These are phyloP conservation scores for Eutolmus rufibarbis DNA, from an alignment of 2,888 invertebrate species.

Conservation along the genomic window DNA sequence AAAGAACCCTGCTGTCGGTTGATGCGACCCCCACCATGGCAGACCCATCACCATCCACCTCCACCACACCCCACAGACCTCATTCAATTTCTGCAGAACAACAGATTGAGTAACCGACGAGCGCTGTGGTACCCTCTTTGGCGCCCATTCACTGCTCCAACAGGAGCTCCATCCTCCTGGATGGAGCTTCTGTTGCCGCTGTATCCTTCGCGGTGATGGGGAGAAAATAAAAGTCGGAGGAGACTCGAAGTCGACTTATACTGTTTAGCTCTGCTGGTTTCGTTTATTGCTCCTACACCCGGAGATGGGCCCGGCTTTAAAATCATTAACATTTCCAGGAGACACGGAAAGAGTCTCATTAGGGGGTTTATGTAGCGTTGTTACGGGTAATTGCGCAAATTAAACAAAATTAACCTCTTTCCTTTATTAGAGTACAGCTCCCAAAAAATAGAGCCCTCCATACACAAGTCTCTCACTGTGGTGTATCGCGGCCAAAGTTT, in stretches of 20 bases:
- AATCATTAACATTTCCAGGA: slow-evolving; percentile 47
- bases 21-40: not conserved
- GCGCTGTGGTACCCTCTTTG: not conserved
- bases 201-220: not conserved
- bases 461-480: not conserved
- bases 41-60: not conserved
- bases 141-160: slow-evolving; percentile 26
- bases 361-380: slow-evolving; percentile 45
- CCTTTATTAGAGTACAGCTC: slow-evolving; percentile 13
- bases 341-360: slow-evolving; percentile 47
- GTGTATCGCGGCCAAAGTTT: not conserved
- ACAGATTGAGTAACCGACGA: slow-evolving; percentile 9
- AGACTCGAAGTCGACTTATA: slow-evolving; percentile 28
- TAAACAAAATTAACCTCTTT: slow-evolving; percentile 47
- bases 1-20: not conserved
- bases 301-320: slow-evolving; percentile 19
- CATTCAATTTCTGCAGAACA: not conserved
- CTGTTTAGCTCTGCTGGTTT: slow-evolving; percentile 7
- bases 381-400: slow-evolving; percentile 48
- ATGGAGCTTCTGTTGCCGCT: not conserved
- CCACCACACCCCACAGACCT: not conserved
- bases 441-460: slow-evolving; percentile 28
- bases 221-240: not conserved
- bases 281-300: slow-evolving; percentile 7
- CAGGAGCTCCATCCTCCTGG: not conserved